Conservation (phyloP, 2,888 invertebrate genomes). For the Helleia helle region DNA sequence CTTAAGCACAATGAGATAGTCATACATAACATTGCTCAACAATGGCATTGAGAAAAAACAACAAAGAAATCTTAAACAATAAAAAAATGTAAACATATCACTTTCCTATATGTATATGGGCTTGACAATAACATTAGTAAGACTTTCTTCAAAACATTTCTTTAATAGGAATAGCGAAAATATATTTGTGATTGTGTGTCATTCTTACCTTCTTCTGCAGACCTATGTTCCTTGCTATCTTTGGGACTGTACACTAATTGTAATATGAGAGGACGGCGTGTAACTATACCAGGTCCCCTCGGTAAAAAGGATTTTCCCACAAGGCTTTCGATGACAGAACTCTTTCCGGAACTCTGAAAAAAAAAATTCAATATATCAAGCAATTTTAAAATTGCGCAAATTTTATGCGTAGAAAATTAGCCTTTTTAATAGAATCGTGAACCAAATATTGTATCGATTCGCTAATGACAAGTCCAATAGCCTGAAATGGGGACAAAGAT, state of each 20-base stretch:
- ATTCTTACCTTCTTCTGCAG: slow-evolving; percentile 88
- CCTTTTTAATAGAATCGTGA: too few species aligned
- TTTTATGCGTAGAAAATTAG: too few species aligned
- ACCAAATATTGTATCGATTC: background rate
- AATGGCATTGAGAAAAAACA: slow-evolving; percentile 3
- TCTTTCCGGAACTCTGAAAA: slow-evolving; percentile 97
- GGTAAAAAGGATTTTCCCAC: slow-evolving; percentile 98
- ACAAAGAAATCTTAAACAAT: slow-evolving; percentile 1
- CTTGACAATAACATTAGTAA: too few species aligned
- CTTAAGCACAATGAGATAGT: slow-evolving; percentile 1
- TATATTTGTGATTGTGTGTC: too few species aligned
- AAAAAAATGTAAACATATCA: slow-evolving; percentile 24
- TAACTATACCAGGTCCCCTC: slow-evolving; percentile 97
- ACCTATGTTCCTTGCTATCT: slow-evolving; percentile 90
- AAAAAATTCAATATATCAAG: slow-evolving; percentile 16
- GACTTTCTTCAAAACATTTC: too few species aligned
- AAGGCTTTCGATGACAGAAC: slow-evolving; percentile 98
- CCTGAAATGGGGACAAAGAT: slow-evolving; percentile 62
- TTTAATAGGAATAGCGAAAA: too few species aligned
- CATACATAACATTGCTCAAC: slow-evolving; percentile 4
- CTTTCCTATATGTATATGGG: too few species aligned
- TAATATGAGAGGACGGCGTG: slow-evolving; percentile 92
- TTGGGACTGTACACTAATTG: slow-evolving; percentile 94
- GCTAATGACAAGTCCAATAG: slow-evolving; percentile 28
- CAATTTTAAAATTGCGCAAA: too few species aligned